These are phyloP conservation scores for Oncorhynchus clarkii DNA, from an alignment of 2,113 vertebrate genomes.

Conservation along the genomic window DNA sequence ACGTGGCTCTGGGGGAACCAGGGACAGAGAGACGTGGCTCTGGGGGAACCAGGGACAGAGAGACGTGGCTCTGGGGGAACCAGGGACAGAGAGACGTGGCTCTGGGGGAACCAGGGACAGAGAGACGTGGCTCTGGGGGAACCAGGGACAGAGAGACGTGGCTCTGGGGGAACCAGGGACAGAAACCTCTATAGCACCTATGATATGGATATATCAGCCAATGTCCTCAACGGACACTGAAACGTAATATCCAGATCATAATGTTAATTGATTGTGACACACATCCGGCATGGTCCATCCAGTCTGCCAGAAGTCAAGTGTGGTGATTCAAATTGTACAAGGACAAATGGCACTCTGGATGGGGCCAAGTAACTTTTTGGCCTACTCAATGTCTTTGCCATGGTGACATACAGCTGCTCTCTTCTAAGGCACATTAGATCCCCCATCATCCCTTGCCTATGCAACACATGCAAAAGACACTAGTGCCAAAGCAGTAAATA, in stretches of 20 bases:
- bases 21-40: too few species aligned
- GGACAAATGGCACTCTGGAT: conserved; percentile 56
- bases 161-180: too few species aligned
- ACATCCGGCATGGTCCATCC: neutral
- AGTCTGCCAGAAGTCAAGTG: conserved; percentile 44
- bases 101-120: too few species aligned
- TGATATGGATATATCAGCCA: neutral
- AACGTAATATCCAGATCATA: conserved; percentile 3
- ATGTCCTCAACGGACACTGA: neutral
- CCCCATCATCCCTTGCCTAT: conserved; percentile 41
- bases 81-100: too few species aligned
- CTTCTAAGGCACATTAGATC: conserved; percentile 63
- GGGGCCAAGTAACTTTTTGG: conserved; percentile 41
- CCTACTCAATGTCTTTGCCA: conserved; percentile 55
- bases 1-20: too few species aligned
- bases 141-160: too few species aligned
- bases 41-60: too few species aligned
- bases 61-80: too few species aligned
- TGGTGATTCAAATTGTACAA: conserved; percentile 50
- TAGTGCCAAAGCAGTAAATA: conserved; percentile 57
- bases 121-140: too few species aligned
- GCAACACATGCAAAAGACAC: conserved; percentile 51
- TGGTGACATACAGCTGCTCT: conserved; percentile 52
- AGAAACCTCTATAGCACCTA: neutral
- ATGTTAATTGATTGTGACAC: conserved; percentile 39